Evolutionary conservation across 2,888 invertebrate genomes (phyloP).

Genomic region (Drosophila algonquin): DNA sequence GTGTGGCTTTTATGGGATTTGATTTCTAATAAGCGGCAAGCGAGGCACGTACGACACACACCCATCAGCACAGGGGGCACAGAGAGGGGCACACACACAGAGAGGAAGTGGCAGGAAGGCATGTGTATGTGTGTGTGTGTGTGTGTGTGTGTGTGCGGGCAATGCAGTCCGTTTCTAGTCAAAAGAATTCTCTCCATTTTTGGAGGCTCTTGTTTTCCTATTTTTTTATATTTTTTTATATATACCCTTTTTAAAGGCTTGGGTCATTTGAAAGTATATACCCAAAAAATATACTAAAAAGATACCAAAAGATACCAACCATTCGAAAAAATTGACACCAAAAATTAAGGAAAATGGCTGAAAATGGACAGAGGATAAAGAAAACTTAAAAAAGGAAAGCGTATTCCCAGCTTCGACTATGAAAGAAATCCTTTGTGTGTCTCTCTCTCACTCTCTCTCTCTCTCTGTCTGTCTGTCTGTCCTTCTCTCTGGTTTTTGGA

Average conservation of each 20-base stretch:
- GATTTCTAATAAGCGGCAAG: slow-evolving; percentile 80
- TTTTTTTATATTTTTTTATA: background rate
- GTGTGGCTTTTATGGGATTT: slow-evolving; percentile 79
- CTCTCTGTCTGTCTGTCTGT: too few relatives aligned
- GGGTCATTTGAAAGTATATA: background rate
- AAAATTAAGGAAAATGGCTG: too few relatives aligned
- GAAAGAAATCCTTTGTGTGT: background rate
- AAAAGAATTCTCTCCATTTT: slow-evolving; percentile 35
- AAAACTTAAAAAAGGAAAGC: background rate
- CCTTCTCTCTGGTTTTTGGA: background rate
- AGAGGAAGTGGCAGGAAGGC: background rate
- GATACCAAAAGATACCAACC: too few relatives aligned
- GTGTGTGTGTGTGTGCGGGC: background rate
- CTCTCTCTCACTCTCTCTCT: too few relatives aligned
- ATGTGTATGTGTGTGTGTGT: too few relatives aligned
- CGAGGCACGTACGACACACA: slow-evolving; percentile 66
- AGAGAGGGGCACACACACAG: background rate
- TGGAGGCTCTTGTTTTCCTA: slow-evolving; percentile 36
- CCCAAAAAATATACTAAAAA: too few relatives aligned
- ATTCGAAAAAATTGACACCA: too few relatives aligned
- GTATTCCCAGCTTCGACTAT: background rate
- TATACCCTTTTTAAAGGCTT: background rate
- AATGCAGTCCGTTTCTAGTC: slow-evolving; percentile 40
- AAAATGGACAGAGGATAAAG: background rate
- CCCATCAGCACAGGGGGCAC: background rate